Percentiles rank a stretch among this genome's conserved stretches.
Evolutionary conservation across 2,113 vertebrate species (phyloP).

Genomic region (Trogon surrucura): DNA sequence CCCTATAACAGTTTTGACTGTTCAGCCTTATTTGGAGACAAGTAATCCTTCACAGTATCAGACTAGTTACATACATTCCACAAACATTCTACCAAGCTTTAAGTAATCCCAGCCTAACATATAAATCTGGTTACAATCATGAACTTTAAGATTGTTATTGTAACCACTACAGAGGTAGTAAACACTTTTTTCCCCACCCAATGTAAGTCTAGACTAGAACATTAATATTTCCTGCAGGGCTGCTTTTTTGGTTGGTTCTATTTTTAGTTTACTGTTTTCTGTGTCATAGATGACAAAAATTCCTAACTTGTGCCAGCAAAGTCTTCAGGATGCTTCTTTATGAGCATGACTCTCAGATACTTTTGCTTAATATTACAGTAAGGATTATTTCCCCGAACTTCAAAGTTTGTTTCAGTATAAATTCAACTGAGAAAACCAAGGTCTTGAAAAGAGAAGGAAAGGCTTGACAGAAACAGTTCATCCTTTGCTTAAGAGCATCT

Average conservation of each 20-base stretch:
- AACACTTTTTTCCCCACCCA: neutral
- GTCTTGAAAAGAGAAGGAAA: neutral
- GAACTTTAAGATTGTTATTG: neutral
- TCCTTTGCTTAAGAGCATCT: neutral
- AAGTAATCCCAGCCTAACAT: neutral
- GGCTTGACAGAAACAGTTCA: neutral
- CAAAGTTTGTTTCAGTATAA: neutral
- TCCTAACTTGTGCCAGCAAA: neutral
- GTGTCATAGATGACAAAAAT: neutral
- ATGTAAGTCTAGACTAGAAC: neutral
- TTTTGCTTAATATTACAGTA: neutral
- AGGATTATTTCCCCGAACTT: neutral
- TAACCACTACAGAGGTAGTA: neutral
- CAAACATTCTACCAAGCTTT: neutral
- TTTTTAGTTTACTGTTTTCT: neutral
- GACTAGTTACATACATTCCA: neutral
- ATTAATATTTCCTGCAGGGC: accelerated
- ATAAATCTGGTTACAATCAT: neutral
- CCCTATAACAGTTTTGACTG: neutral
- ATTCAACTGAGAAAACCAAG: neutral
- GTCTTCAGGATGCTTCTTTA: neutral
- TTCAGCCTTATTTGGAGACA: neutral
- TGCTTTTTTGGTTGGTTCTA: neutral
- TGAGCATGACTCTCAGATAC: neutral
- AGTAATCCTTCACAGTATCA: neutral